A percentile compares a stretch with the other conserved stretches of the same genome.
These are phyloP conservation scores for Promerops cafer DNA, from an alignment of 2,113 vertebrate genomes.

Conservation along the genomic window DNA sequence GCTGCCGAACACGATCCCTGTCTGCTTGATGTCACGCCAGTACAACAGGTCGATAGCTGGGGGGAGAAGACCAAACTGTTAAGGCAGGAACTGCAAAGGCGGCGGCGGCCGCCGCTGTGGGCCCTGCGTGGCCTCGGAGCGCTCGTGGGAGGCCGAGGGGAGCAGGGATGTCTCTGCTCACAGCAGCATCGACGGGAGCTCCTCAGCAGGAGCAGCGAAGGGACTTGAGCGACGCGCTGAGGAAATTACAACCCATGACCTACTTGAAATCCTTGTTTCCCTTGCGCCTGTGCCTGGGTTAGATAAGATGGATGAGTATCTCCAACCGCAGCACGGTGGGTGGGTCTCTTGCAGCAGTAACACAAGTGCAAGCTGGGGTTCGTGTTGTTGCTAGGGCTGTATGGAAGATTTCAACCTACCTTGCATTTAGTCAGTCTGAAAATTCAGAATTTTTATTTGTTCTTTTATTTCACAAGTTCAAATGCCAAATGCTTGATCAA, in stretches of 20 bases:
- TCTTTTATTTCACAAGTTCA: neutral
- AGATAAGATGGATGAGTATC: neutral
- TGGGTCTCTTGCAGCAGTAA: neutral
- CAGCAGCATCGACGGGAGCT: neutral
- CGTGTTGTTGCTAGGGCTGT: neutral
- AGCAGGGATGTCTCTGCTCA: neutral
- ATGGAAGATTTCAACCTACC: neutral
- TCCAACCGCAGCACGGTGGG: neutral
- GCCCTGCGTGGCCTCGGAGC: fast-evolving
- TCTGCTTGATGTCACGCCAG: slow-evolving; percentile 97
- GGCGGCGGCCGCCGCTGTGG: fast-evolving
- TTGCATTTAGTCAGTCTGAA: neutral
- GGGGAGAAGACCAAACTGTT: neutral
- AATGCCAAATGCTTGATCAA: neutral
- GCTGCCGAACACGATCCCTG: slow-evolving; percentile 90
- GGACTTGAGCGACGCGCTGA: fast-evolving
- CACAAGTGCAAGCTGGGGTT: neutral
- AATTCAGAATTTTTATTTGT: neutral
- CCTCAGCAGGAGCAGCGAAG: neutral
- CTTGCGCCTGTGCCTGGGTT: neutral
- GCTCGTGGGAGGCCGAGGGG: neutral
- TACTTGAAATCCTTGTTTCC: neutral
- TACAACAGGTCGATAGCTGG: slow-evolving; percentile 94
- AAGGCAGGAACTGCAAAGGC: neutral
- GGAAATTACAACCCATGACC: neutral